Evolutionary conservation across 2,888 invertebrate genomes (phyloP).

Genomic region (Torymus texanus): DNA sequence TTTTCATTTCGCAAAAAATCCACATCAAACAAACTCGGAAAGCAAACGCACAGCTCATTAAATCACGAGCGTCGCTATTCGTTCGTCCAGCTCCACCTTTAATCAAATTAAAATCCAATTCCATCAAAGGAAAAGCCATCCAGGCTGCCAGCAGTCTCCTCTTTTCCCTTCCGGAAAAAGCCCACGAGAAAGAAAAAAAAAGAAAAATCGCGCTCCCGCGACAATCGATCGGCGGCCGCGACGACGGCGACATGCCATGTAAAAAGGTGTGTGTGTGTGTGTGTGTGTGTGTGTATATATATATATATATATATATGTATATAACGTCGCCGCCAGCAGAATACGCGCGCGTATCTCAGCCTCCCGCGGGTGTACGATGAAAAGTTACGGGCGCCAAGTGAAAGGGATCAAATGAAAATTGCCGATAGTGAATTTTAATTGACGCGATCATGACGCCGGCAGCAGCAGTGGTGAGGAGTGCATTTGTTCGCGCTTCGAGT

Average conservation of each 20-base stretch:
- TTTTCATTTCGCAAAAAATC: too few species aligned
- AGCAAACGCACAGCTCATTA: too few species aligned
- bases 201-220: background rate
- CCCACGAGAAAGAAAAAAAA: too few species aligned
- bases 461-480: background rate
- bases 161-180: too few species aligned
- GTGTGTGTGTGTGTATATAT: too few species aligned
- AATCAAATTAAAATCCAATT: too few species aligned
- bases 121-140: background rate
- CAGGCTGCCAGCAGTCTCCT: background rate
- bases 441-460: constrained; percentile 12
- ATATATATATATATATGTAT: too few species aligned
- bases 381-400: background rate
- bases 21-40: too few species aligned
- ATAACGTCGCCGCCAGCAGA: background rate
- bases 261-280: too few species aligned
- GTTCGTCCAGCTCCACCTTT: too few species aligned
- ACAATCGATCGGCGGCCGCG: constrained; percentile 17
- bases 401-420: constrained; percentile 28
- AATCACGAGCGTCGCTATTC: too few species aligned
- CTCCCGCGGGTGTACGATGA: background rate
- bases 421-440: constrained; percentile 49
- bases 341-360: constrained; percentile 8
- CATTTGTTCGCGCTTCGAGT: constrained; percentile 17
- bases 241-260: constrained; percentile 38